Evolutionary conservation across 2,797 vertebrate genomes (phyloP), one percentile per base, ranked within the genome.

Genomic region (Nyctibius grandis): DNA sequence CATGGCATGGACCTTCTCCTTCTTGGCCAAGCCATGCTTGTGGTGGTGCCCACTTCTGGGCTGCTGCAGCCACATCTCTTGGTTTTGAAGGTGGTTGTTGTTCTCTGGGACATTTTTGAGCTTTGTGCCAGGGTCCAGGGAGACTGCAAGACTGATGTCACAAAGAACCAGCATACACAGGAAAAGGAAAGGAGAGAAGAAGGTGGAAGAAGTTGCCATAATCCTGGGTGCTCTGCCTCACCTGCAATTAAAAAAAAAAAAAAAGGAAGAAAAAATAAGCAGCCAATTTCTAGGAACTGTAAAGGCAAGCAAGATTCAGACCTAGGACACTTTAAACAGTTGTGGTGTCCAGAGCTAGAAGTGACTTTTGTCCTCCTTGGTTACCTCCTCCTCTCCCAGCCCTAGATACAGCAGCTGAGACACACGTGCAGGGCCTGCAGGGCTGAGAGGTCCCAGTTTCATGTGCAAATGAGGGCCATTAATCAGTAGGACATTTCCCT

Each of bases 21-120:
- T 97, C 69, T 94, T 98, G 97, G 72, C 87, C 75, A 82, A 53
- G 57, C 98, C 97, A 33, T 98, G 98, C 72, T 97, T 96, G 60
- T 97, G 96, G 23, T 97, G 97, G 51, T 97, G 97, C 25, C 96
- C 85, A 7, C 96, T 93, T 47, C 92, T 97, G 81, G 98, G 97
- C 29, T 95, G 95, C 54, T 94, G 95, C 6, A 42, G 74, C 96
- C 98, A 98, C 22, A 88, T 74, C 9, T 98, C 98, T 25, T 98
- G 97, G 79, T 97, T 97, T 53, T 98, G 98, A 18, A 98, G 97
- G 85, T 94, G 92, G 69, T 98, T 98, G 93, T 86, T 97, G 26
- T 70, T 96, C 88, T 97, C 96, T 2, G 97, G 97, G 31, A 81
- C 78, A 48, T 84, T 97, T 95, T 70, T 88, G 28, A 94, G 85